phyloP scores from a whole-genome alignment of 2,113 vertebrate species.

The Meles meles region DNA sequence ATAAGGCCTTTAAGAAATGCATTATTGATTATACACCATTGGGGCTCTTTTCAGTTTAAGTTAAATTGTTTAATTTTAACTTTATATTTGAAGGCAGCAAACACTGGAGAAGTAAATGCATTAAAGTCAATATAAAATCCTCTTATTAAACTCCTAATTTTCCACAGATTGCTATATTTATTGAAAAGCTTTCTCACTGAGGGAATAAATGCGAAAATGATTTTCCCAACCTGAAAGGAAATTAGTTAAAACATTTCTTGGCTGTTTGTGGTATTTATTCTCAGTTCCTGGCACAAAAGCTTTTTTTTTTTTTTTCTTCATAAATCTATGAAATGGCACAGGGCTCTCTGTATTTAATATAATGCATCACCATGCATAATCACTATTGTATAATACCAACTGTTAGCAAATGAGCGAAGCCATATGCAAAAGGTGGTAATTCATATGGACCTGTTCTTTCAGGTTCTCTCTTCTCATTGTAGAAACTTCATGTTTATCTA shows the following conservation, averaged over 20 bases:
- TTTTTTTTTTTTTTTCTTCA: slow-evolving; percentile 19
- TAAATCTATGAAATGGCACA: slow-evolving; percentile 24
- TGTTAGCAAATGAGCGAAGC: background rate
- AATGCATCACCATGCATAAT: slow-evolving; percentile 34
- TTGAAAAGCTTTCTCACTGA: slow-evolving; percentile 16
- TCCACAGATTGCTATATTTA: slow-evolving; percentile 55
- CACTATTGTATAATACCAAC: background rate
- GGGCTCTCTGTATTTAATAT: slow-evolving; percentile 7
- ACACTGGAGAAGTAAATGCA: slow-evolving; percentile 46
- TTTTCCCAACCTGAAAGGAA: slow-evolving; percentile 36
- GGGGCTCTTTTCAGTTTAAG: slow-evolving; percentile 32
- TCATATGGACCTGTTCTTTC: background rate
- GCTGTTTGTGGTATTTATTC: slow-evolving; percentile 45
- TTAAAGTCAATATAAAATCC: slow-evolving; percentile 44
- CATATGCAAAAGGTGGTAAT: background rate
- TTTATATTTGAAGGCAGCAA: slow-evolving; percentile 44
- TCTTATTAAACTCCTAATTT: slow-evolving; percentile 65
- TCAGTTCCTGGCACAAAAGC: background rate
- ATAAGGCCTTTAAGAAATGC: slow-evolving; percentile 24
- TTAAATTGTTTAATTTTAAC: slow-evolving; percentile 62
- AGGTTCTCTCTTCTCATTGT: slow-evolving; percentile 12
- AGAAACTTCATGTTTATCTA: slow-evolving; percentile 38
- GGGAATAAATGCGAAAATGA: slow-evolving; percentile 51
- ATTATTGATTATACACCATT: slow-evolving; percentile 43
- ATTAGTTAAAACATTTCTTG: slow-evolving; percentile 55